Evolutionary conservation across 1,140 invertebrate genomes (phyloP), one percentile per base, ranked within the genome.

Genomic region (Colletes latitarsis): DNA sequence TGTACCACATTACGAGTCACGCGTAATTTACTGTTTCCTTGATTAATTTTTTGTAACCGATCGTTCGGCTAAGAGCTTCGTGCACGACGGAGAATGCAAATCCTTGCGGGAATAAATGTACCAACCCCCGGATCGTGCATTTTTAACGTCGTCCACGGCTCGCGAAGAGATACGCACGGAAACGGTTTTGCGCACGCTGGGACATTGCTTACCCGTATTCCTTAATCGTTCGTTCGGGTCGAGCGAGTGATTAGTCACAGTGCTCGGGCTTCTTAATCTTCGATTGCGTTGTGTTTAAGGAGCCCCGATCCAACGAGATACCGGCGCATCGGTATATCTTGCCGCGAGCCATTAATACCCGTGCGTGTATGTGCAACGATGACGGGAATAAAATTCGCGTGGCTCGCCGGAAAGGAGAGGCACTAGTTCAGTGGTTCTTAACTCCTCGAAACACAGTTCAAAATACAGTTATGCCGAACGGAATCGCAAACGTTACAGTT

Each of bases 361-460:
- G 9, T 30, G 57, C 14, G 17, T 52, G 68, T 70, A 58, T 57
- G 41, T 21, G 39, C 43, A 46, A 68, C 71, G 71, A 57, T 69
- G 82, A 85, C 73, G 63, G 70, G 71, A 75, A 82, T 85, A 72
- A 85, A 85, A 86, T 85, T 86, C 79, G 52, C 80, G 53, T 52
- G 71, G 70, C 67, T 76, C 57, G 62, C 52, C 63, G 77, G 66
- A 79, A 82, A 53, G 74, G 78, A 85, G 74, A 86, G 83, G 66
- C 58, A 73, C 64, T 41, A 46, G 41, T 77, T 39, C 30, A 30
- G 30, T 30, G 30, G 30, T 30, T 30, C 30, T 30, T 30, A 30
- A 30, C 30, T 30, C 30, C 30, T 30, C 30, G 30, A 30, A 30
- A 30, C 30, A 2, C 30, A 2, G 30, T 30, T 30, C 30, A 30